Evolutionary conservation across 1,140 invertebrate genomes (phyloP), one percentile per base, ranked within the genome.

Genomic region (Heterodera carotae): DNA sequence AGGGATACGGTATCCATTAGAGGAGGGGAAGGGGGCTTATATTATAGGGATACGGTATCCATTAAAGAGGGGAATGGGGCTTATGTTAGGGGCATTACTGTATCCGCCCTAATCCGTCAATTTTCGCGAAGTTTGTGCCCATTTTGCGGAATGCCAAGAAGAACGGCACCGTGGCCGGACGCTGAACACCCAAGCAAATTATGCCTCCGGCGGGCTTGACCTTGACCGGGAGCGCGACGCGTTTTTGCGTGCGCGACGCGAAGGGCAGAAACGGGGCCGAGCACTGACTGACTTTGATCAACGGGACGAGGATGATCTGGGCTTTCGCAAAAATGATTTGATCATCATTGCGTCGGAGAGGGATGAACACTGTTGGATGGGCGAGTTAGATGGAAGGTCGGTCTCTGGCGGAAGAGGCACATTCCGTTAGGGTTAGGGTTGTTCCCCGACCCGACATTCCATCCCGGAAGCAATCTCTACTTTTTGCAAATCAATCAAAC

Each of bases 341-440:
- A 86, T 87, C 31, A 84, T 80, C 15, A 94, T 99, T 48, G 93
- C 99, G 34, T 97, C 94, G 85, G 94, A 96, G 86, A 95, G 95
- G 88, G 97, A 99, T 90, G 97, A 99, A 88, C 96, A 99, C 88
- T 99, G 97, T 88, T 99, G 97, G 97, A 93, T 98, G 79, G 97
- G 97, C 67, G 97, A 99, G 89, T 88, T 99, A 2, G 98, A 99
- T 91, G 97, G 97, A 2, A 88, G 97, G 71, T 74, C 36, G 33
- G n/a, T 2, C 8, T n/a, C n/a, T 1, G 4, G 39, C 1, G 39
- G 39, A 12, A 12, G 39, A 12, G 39, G 39, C 36, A 5, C 36
- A 5, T 5, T 7, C 36, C 6, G 0, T 39, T 5, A 39, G 39
- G 39, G 39, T 7, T 6, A 12, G 39, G 39, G 39, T n/a, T n/a